Conservation (phyloP, 2,888 invertebrate species). For the Orthosia cruda region DNA sequence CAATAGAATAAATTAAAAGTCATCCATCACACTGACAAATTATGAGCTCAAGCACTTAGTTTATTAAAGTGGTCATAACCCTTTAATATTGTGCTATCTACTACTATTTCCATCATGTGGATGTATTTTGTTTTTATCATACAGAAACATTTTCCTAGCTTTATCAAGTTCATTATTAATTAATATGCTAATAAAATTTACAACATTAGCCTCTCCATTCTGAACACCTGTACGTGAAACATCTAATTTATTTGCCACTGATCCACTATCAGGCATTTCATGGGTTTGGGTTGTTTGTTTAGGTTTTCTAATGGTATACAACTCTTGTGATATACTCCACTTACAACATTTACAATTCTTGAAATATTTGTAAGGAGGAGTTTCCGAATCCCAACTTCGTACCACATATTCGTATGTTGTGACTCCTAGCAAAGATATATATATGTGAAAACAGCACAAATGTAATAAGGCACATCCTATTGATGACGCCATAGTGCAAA, state of each 20-base stretch:
- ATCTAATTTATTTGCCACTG: slow-evolving; percentile 64
- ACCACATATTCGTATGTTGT: slow-evolving; percentile 98
- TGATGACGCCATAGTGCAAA: slow-evolving; percentile 94
- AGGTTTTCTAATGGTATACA: slow-evolving; percentile 66
- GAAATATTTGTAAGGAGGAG: slow-evolving; percentile 68
- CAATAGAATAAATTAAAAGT: too few species aligned
- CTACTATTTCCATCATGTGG: slow-evolving; percentile 76
- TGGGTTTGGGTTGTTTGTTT: slow-evolving; percentile 48
- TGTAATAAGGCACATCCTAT: slow-evolving; percentile 95
- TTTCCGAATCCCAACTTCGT: slow-evolving; percentile 76
- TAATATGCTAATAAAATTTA: slow-evolving; percentile 81
- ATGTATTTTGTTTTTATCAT: slow-evolving; percentile 87
- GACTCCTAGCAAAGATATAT: slow-evolving; percentile 96
- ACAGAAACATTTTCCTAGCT: slow-evolving; percentile 82
- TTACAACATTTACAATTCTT: slow-evolving; percentile 73
- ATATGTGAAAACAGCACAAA: slow-evolving; percentile 97
- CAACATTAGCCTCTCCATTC: slow-evolving; percentile 72
- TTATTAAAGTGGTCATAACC: not conserved
- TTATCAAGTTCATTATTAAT: slow-evolving; percentile 83
- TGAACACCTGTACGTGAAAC: slow-evolving; percentile 60
- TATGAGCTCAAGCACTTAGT: too few species aligned
- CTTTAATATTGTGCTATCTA: slow-evolving; percentile 55
- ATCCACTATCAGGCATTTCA: slow-evolving; percentile 57
- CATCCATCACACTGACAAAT: too few species aligned
- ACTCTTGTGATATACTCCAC: slow-evolving; percentile 70